Evolutionary conservation across 2,888 invertebrate genomes (phyloP).

Genomic region (Salpingus planirostris): DNA sequence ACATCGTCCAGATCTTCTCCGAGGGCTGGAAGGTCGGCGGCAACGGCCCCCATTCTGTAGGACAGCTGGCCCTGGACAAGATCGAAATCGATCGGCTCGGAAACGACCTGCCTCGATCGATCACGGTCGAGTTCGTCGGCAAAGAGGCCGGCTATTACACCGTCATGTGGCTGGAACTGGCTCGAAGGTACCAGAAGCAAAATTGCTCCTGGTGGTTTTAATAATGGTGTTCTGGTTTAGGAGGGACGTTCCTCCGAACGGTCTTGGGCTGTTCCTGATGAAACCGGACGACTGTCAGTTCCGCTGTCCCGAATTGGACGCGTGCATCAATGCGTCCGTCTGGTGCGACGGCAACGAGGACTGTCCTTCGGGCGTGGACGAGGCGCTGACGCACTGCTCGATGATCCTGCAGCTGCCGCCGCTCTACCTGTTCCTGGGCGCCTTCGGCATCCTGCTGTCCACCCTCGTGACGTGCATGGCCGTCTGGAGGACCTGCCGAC

Average conservation of each 20-base stretch:
- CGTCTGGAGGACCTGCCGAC: conserved; percentile 40
- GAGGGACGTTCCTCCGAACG: conserved; percentile 49
- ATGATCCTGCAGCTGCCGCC: conserved; percentile 68
- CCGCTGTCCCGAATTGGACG: conserved; percentile 70
- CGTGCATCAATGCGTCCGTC: conserved; percentile 67
- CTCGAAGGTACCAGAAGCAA: conserved; percentile 54
- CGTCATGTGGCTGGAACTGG: conserved; percentile 76
- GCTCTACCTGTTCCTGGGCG: conserved; percentile 53
- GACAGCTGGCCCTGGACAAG: conserved; percentile 39
- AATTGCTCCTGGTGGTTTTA: no score
- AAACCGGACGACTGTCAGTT: conserved; percentile 64
- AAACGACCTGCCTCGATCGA: conserved; percentile 55
- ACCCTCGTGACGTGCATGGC: conserved; percentile 27
- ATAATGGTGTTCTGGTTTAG: no score
- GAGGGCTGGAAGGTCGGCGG: conserved; percentile 62
- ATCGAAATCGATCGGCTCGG: conserved; percentile 51
- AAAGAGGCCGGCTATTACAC: conserved; percentile 66
- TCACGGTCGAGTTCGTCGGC: conserved; percentile 73
- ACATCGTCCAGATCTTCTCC: conserved; percentile 73
- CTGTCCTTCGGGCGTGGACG: conserved; percentile 74
- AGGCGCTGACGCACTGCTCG: conserved; percentile 71
- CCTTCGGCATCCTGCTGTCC: conserved; percentile 38
- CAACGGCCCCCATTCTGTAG: conserved; percentile 29
- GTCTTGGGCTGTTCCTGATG: conserved; percentile 44
- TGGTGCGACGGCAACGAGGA: conserved; percentile 75